Base-by-base conservation (phyloP, 2,888 invertebrate species). In the Lepidonotus clava region DNA sequence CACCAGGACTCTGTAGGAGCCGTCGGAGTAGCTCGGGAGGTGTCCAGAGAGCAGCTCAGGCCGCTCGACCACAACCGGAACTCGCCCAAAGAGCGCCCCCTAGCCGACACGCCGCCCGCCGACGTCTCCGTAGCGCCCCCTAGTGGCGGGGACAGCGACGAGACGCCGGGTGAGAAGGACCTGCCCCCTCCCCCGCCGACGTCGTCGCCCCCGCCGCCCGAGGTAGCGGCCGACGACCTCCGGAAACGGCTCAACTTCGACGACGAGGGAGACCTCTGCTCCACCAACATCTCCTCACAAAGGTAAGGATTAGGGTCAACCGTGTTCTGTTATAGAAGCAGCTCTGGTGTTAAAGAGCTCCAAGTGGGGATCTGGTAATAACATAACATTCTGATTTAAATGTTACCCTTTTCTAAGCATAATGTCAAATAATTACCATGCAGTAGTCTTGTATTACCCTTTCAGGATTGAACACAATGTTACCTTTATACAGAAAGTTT, bases 161-260 rank as follows among this genome's bases (percentile, higher is more conserved):
- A 71, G 71, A 71, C 71, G 36, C 71, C 38, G 71, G 71, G n/a
- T n/a, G n/a, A n/a, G n/a, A n/a, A 71, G 71, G 38, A 71, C 18
- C 36, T 36, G 1, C 71, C 71, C 4, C 14, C 38, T 36, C 71
- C 71, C 5, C 71, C 71, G 4, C 46, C 46, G 18, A 18, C 8
- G 18, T 46, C 46, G 8, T 71, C 71, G 36, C 38, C 71, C 14
- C 71, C 71, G 71, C 71, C 71, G 18, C 66, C 4, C 11, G n/a
- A 21, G 71, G 71, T 36, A 71, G 5, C n/a, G 56, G 71, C 34
- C 1, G 71, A 71, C 2, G 71, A 71, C 36, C 21, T n/a, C 6
- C 71, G 71, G 6, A 18, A 24, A 0, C 71, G 71, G 36, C 18
- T 71, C 36, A 36, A 34, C 0, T 36, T 71, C n/a, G 71, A 71